Evolutionary conservation across 2,113 vertebrate genomes (phyloP).

Genomic region (Oxyura jamaicensis): DNA sequence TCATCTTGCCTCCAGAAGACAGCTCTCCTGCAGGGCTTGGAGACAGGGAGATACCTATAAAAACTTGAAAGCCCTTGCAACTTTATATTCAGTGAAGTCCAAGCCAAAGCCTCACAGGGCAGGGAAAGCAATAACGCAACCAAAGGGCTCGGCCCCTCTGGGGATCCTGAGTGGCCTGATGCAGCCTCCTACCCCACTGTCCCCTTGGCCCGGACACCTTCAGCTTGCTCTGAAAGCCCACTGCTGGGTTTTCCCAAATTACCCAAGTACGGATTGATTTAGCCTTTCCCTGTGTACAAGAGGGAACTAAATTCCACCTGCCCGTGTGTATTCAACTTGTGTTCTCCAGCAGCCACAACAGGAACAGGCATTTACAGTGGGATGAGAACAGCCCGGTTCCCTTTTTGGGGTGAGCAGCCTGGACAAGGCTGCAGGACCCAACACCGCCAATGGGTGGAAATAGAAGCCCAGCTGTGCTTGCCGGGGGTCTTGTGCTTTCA

Average conservation of each 20-base stretch:
- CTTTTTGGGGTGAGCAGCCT: neutral
- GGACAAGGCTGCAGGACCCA: neutral
- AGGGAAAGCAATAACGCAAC: neutral
- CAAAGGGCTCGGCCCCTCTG: neutral
- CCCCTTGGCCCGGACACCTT: neutral
- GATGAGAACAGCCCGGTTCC: neutral
- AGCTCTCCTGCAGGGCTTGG: neutral
- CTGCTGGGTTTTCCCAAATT: neutral
- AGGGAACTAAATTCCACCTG: neutral
- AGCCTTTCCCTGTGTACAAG: accelerated
- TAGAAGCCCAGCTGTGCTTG: neutral
- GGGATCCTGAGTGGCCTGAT: neutral
- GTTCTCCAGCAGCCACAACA: neutral
- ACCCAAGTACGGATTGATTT: accelerated
- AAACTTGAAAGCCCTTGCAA: neutral
- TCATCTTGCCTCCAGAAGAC: neutral
- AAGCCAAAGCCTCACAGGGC: neutral
- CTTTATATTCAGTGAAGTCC: neutral
- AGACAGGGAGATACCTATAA: neutral
- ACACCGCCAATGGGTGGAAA: accelerated
- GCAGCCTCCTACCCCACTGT: neutral
- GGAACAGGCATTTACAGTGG: neutral
- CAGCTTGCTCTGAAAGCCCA: neutral
- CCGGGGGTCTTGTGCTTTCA: neutral
- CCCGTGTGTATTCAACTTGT: accelerated